Base-by-base conservation (phyloP, 2,888 invertebrate species). In the Lycophotia porphyrea region DNA sequence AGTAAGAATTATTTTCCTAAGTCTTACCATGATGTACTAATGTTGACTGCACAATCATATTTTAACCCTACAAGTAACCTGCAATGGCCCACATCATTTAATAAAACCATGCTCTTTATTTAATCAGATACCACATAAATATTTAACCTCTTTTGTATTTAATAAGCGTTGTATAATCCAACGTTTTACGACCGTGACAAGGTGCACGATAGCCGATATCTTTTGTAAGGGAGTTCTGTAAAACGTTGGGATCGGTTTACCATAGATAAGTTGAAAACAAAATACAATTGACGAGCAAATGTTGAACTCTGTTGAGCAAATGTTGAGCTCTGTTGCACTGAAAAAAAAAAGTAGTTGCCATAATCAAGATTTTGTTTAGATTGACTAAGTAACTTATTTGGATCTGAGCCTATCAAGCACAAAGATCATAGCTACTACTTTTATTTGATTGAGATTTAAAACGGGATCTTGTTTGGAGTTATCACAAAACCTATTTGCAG, bases 261-360 rank as follows among this genome's bases (percentile, higher is more conserved):
- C 74, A 82, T 75, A 74, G 66, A 84, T 80, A 86, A 82, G 64
- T 86, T 75, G 13, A 67, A 63, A 66, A 78, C 67, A 81, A 78
- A 74, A 74, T 67, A 80, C 76, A 80, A 79, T 84, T 74, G 87
- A 69, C 64, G 31, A 58, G 18, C 27, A 27, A 18, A 4, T 58
- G 31, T 31, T 31, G 21, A 58, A 18, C 31, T 27, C 27, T 15
- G 55, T 7, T 27, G 65, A 47, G 52, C 52, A 79, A 79, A 76
- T 71, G 78, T 79, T 72, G 58, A 79, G 73, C 63, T 63, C 72
- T 69, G 79, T 76, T 71, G n/a, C n/a, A n/a, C n/a, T n/a, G n/a
- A n/a, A n/a, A n/a, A n/a, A n/a, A n/a, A n/a, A n/a, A n/a, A n/a
- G n/a, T n/a, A n/a, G n/a, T n/a, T n/a, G n/a, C n/a, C n/a, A n/a